Percentiles rank a stretch among this genome's conserved stretches.
Evolutionary conservation across 2,113 vertebrate genomes (phyloP).

Genomic region (Mesembrinibis cayennensis): DNA sequence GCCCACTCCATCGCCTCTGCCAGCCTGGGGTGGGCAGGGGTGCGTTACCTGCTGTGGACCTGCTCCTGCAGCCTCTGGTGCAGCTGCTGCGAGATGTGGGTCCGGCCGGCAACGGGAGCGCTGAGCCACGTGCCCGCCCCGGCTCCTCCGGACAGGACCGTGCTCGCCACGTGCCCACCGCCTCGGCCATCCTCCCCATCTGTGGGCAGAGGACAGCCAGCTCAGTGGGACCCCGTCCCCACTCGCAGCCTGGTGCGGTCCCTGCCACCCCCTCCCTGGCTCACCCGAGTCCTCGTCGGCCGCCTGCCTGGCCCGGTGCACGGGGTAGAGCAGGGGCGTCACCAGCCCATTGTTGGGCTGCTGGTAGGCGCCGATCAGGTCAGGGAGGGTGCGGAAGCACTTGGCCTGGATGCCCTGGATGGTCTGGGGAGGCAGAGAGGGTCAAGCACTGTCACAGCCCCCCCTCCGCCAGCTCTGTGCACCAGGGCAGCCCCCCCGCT

Average conservation of each 20-base stretch:
- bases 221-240: neutral
- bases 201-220: neutral
- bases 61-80: slow-evolving; percentile 81
- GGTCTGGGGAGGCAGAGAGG: slow-evolving; percentile 65
- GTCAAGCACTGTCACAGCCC: accelerated
- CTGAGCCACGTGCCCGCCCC: neutral
- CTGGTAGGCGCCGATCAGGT: slow-evolving; percentile 84
- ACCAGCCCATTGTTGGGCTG: slow-evolving; percentile 87
- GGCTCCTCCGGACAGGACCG: neutral
- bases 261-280: accelerated
- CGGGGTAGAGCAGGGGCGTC: slow-evolving; percentile 79
- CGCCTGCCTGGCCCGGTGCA: slow-evolving; percentile 59
- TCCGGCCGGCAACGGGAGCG: accelerated
- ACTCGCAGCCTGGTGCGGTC: accelerated
- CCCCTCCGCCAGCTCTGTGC: accelerated
- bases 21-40: neutral
- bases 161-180: neutral
- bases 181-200: slow-evolving; percentile 78
- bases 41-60: slow-evolving; percentile 70
- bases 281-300: slow-evolving; percentile 81
- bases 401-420: slow-evolving; percentile 86
- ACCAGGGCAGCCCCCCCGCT: neutral
- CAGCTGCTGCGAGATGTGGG: slow-evolving; percentile 58
- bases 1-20: accelerated
- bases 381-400: slow-evolving; percentile 81